These are phyloP conservation scores for Melitaea athalia DNA, from an alignment of 2,888 invertebrate species.

Conservation along the genomic window DNA sequence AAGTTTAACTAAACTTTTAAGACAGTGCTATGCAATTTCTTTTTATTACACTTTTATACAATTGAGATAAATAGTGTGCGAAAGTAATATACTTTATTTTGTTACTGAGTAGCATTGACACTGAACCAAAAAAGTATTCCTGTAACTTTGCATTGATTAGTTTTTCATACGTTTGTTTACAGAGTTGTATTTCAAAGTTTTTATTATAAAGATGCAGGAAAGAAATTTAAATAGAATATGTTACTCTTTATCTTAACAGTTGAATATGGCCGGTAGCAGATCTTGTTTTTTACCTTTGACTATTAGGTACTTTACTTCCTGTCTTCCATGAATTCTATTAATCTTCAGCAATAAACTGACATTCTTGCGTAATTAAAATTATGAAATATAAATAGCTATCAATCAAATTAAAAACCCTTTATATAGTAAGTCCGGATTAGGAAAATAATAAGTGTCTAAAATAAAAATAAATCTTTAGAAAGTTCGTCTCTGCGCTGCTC, in stretches of 20 bases:
- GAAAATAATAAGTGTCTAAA: not conserved
- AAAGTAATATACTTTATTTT: not conserved
- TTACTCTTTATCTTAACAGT: not conserved
- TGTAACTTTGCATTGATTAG: slow-evolving; percentile 38
- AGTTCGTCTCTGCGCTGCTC: slow-evolving; percentile 43
- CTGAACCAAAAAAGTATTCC: slow-evolving; percentile 32
- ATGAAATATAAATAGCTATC: too few relatives aligned
- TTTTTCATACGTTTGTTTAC: slow-evolving; percentile 25
- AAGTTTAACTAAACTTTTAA: not conserved
- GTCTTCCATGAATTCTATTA: too few relatives aligned
- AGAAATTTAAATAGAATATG: not conserved
- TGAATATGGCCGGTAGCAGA: not conserved
- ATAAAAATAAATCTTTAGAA: not conserved
- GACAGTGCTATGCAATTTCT: not conserved
- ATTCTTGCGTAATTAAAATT: too few relatives aligned
- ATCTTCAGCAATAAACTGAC: too few relatives aligned
- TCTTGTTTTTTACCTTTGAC: too few relatives aligned
- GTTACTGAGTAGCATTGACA: slow-evolving; percentile 39
- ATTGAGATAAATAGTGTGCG: not conserved
- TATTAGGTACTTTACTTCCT: too few relatives aligned
- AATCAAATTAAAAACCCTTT: too few relatives aligned
- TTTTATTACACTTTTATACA: slow-evolving; percentile 3
- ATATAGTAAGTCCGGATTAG: not conserved
- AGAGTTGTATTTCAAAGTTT: slow-evolving; percentile 27
- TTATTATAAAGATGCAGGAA: not conserved